Base-by-base conservation (phyloP, 2,113 vertebrate species). In the Odobenus rosmarus region DNA sequence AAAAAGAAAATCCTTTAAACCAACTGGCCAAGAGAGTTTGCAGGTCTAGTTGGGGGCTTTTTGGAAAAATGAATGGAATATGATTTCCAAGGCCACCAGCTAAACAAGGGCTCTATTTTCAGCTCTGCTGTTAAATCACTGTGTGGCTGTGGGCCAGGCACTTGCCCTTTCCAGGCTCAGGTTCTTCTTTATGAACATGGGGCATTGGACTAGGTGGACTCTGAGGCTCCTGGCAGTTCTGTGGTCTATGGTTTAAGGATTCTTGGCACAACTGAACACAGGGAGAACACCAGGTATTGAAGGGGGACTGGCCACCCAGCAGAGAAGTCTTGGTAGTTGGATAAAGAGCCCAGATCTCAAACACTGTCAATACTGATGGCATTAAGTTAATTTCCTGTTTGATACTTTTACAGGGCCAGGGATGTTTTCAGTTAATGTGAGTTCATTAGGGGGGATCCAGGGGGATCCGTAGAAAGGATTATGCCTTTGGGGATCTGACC, bases 1-100 rank as follows among this genome's bases (percentile, higher is more conserved):
- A 81, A 82, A 97, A 57, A 94, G 87, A 36, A 84, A 98, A 98
- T 96, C 77, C 90, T 92, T 36, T 16, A 62, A 36, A 55, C 51
- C 62, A 98, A 95, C 51, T 69, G 76, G 92, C 88, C 4, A 23
- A 93, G 82, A 62, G 31, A 74, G 95, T 85, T 39, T 86, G 33
- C 77, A 96, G 89, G 67, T 88, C 55, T 85, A 85, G 46, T 39
- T 49, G 1, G 36, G 69, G 53, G 36, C 74, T 92, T 90, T 57
- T 93, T 49, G 31, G 42, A 9, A 46, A 96, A 97, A 93, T 92
- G 92, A 92, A 81, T 14, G 87, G 51, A 71, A 76, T 21, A n/a
- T 7, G 24, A 62, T 88, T 96, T 90, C 76, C 21, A 90, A 87
- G 64, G 49, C 39, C 77, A 84, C 49, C 21, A 1, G 19, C 53